Evolutionary conservation across 1,140 invertebrate species (phyloP).

Genomic region (Calliphora vicina): DNA sequence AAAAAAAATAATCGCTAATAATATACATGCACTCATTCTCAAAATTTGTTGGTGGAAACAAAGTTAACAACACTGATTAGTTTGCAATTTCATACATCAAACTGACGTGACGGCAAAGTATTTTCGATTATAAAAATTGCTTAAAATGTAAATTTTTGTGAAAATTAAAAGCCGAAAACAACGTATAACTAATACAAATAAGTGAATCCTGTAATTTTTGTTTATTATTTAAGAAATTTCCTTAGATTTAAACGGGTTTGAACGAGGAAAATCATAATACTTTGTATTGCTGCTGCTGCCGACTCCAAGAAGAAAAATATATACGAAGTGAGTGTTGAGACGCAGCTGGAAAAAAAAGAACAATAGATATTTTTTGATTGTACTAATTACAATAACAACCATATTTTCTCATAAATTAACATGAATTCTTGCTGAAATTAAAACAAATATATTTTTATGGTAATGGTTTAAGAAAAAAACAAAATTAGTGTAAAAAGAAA

Average conservation of each 20-base stretch:
- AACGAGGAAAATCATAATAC: not conserved
- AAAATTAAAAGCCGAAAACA: not conserved
- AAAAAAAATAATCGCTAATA: too few relatives aligned
- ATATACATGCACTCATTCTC: too few relatives aligned
- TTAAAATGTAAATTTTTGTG: slow-evolving; percentile 25
- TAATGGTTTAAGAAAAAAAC: not conserved
- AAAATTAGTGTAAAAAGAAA: not conserved
- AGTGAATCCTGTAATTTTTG: not conserved
- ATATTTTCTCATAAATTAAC: not conserved
- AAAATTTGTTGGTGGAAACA: too few relatives aligned
- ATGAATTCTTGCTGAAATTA: not conserved
- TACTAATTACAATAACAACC: not conserved
- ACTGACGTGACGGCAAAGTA: slow-evolving; percentile 9
- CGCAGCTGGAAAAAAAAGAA: not conserved
- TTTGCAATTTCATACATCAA: not conserved
- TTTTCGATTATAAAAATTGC: not conserved
- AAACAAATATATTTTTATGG: not conserved
- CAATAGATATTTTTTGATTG: not conserved
- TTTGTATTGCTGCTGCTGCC: not conserved
- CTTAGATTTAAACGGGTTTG: not conserved
- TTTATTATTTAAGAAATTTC: not conserved
- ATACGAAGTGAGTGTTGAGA: not conserved
- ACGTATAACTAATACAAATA: not conserved
- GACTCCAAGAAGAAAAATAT: not conserved
- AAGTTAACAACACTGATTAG: not conserved